A percentile compares a stretch with the other conserved stretches of the same genome.
phyloP scores from a whole-genome alignment of 2,797 vertebrate genomes.

The Darevskia mixta region DNA sequence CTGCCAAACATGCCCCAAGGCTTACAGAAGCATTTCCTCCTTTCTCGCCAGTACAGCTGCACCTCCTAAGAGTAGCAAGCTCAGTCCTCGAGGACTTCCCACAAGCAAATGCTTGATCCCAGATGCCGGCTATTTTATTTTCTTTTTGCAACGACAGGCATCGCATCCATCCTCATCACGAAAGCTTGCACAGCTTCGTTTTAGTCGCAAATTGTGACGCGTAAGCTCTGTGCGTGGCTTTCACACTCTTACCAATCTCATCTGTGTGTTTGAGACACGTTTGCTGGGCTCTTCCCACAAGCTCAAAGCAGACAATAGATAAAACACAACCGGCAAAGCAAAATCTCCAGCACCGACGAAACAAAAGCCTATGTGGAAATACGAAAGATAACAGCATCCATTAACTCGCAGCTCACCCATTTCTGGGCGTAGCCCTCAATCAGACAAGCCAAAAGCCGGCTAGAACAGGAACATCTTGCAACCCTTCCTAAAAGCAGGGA shows the following conservation, averaged over 20 bases:
- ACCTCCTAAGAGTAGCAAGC: not conserved
- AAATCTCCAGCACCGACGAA: not conserved
- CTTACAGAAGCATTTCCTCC: slow-evolving; percentile 40
- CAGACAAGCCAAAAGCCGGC: not conserved
- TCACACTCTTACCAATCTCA: slow-evolving; percentile 16
- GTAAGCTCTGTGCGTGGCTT: not conserved
- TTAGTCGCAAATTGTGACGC: slow-evolving; percentile 3
- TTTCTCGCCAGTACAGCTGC: slow-evolving; percentile 23
- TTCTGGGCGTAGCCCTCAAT: not conserved
- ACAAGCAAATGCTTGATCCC: not conserved
- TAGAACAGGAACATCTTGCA: not conserved
- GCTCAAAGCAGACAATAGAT: not conserved
- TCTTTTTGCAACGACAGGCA: not conserved
- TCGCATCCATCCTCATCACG: slow-evolving; percentile 5
- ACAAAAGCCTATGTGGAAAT: not conserved
- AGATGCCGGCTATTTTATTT: not conserved
- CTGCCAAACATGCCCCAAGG: slow-evolving; percentile 25
- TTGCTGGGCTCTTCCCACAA: slow-evolving; percentile 8
- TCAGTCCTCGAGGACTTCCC: slow-evolving; percentile 3
- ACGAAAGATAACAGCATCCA: not conserved
- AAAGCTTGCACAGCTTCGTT: slow-evolving; percentile 17
- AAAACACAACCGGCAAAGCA: not conserved
- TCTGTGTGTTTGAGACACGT: not conserved
- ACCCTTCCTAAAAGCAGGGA: not conserved
- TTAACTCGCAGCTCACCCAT: no score